These are phyloP conservation scores for Physella acuta DNA, from an alignment of 1,140 invertebrate genomes.

Conservation along the genomic window DNA sequence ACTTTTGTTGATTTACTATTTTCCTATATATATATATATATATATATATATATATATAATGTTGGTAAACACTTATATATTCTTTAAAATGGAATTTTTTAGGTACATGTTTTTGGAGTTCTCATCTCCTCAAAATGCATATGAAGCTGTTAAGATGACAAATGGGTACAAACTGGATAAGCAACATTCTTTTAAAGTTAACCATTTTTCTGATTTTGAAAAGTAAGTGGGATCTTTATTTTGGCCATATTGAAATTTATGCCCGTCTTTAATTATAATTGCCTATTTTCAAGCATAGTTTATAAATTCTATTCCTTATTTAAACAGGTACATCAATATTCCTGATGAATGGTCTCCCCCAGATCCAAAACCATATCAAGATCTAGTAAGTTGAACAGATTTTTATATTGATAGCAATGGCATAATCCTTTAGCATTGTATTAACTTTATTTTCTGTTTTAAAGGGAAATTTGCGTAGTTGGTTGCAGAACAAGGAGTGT, in stretches of 20 bases:
- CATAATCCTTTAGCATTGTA: too few species aligned
- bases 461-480: constrained; percentile 87
- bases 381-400: constrained; percentile 63
- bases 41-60: too few species aligned
- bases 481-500: constrained; percentile 85
- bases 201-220: constrained; percentile 94
- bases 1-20: too few species aligned
- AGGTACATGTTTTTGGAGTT: constrained; percentile 92
- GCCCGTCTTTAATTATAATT: background rate
- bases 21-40: too few species aligned
- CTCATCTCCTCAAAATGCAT: constrained; percentile 75
- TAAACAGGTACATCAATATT: constrained; percentile 80
- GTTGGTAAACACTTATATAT: too few species aligned
- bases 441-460: too few species aligned
- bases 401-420: background rate
- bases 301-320: constrained; percentile 13
- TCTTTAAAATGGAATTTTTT: constrained; percentile 31
- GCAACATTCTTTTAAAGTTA: constrained; percentile 90
- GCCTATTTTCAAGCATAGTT: background rate
- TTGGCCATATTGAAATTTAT: background rate
- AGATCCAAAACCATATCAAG: constrained; percentile 79
- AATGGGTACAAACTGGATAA: constrained; percentile 97
- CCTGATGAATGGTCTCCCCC: constrained; percentile 91
- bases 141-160: constrained; percentile 81
- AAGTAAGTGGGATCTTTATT: constrained; percentile 71